Percentiles rank a stretch among this genome's conserved stretches.
Conservation (phyloP, 2,888 invertebrate genomes). For the Xanthorhoe spadicearia region DNA sequence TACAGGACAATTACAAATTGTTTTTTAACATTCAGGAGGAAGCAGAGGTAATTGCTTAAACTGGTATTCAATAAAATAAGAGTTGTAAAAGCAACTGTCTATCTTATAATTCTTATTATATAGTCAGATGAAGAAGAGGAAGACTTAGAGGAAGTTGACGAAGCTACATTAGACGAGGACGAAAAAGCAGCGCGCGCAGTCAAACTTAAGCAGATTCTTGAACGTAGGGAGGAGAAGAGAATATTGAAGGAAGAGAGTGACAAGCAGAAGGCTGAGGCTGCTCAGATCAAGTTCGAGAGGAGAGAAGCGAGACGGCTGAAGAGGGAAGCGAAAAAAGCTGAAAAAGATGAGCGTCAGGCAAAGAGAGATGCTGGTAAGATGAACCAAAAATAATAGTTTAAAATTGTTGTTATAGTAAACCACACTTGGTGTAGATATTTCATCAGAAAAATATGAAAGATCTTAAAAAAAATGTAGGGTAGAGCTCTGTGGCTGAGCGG, state of each 20-base stretch:
- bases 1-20: conserved; percentile 87
- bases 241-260: conserved; percentile 62
- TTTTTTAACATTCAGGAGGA: conserved; percentile 87
- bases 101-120: neutral
- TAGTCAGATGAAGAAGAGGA: conserved; percentile 66
- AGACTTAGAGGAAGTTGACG: conserved; percentile 73
- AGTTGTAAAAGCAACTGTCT: neutral
- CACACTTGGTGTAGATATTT: too few species aligned
- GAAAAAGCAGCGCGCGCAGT: conserved; percentile 66
- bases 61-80: neutral
- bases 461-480: too few species aligned
- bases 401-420: too few species aligned
- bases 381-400: neutral
- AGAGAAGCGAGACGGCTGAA: conserved; percentile 66
- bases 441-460: too few species aligned
- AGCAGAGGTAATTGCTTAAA: conserved; percentile 60
- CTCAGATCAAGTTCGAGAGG: conserved; percentile 63
- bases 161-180: conserved; percentile 72
- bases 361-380: conserved; percentile 65
- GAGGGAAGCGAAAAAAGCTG: conserved; percentile 65
- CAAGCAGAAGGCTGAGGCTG: conserved; percentile 58
- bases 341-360: conserved; percentile 61
- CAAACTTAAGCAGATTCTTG: conserved; percentile 57
- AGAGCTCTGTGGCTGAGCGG: too few species aligned
- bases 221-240: conserved; percentile 59